Conservation (phyloP, 2,797 vertebrate species). For the Lindbergichthys nudifrons region DNA sequence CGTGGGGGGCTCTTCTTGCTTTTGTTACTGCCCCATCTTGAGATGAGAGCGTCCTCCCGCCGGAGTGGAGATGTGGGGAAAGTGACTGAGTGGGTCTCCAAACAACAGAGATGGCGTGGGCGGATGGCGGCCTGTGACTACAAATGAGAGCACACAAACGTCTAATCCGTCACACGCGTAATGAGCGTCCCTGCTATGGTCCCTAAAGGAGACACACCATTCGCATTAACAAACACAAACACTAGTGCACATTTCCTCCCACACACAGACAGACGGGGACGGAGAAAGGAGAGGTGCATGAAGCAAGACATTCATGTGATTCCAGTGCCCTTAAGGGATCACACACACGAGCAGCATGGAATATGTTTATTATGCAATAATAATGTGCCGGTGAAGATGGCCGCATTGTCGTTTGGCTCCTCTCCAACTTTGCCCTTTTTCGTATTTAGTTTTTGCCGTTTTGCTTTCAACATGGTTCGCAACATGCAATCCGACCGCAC, state of each 20-base stretch:
- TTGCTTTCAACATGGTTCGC: too few species aligned
- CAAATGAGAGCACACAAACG: conserved; percentile 71
- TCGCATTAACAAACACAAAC: not conserved
- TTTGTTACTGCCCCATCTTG: conserved; percentile 49
- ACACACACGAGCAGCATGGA: conserved; percentile 34
- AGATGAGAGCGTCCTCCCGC: conserved; percentile 38
- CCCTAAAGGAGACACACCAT: conserved; percentile 33
- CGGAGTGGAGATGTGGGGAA: conserved; percentile 32
- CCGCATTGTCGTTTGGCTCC: too few species aligned
- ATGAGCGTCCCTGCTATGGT: conserved; percentile 54
- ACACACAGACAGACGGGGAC: conserved; percentile 9
- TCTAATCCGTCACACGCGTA: conserved; percentile 69
- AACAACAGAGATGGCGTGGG: conserved; percentile 63
- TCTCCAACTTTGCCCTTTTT: too few species aligned
- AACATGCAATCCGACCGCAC: too few species aligned
- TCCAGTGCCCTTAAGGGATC: conserved; percentile 20
- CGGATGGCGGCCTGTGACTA: conserved; percentile 67
- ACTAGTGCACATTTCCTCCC: conserved; percentile 12
- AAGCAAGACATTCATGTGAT: conserved; percentile 46
- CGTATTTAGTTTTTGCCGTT: too few species aligned
- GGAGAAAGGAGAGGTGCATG: conserved; percentile 7
- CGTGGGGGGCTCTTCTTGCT: conserved; percentile 28
- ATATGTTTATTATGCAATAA: not conserved
- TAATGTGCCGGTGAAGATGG: too few species aligned
- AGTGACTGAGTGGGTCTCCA: conserved; percentile 49